A percentile compares a stretch with the other conserved stretches of the same genome.
Conservation (phyloP, 2,888 invertebrate species). For the Agrotis segetum region DNA sequence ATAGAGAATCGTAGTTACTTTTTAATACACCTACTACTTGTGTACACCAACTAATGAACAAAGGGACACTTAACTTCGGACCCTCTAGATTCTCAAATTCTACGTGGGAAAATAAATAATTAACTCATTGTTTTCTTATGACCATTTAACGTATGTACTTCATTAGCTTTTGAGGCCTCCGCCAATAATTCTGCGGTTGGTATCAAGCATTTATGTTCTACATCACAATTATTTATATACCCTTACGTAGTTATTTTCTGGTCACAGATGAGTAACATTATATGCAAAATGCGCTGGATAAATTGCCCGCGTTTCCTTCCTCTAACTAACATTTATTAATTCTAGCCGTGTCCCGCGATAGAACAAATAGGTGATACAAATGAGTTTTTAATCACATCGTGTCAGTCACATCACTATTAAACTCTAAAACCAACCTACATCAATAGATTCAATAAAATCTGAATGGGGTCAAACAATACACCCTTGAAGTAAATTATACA, state of each 20-base stretch:
- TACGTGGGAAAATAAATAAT: constrained; percentile 13
- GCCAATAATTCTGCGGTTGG: not conserved
- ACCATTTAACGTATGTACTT: not conserved
- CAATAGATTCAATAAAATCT: constrained; percentile 12
- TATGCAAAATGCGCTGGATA: not conserved
- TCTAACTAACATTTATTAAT: constrained; percentile 6
- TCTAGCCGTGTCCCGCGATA: not conserved
- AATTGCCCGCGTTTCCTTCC: constrained; percentile 32
- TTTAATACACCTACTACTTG: not conserved
- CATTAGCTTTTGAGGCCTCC: constrained; percentile 3
- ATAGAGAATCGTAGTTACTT: not conserved
- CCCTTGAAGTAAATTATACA: constrained; percentile 34
- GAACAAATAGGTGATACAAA: constrained; percentile 24
- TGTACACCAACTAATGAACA: not conserved
- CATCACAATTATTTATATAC: constrained; percentile 43
- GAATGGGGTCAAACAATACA: constrained; percentile 16
- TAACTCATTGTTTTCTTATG: constrained; percentile 17
- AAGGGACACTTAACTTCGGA: not conserved
- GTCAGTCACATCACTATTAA: constrained; percentile 35
- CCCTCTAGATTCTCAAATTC: not conserved
- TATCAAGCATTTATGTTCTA: not conserved
- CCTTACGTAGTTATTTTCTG: constrained; percentile 27
- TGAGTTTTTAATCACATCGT: constrained; percentile 34
- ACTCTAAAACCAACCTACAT: constrained; percentile 12
- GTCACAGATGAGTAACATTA: constrained; percentile 30